Evolutionary conservation across 2,113 vertebrate genomes (phyloP).

Genomic region (Aepyceros melampus): DNA sequence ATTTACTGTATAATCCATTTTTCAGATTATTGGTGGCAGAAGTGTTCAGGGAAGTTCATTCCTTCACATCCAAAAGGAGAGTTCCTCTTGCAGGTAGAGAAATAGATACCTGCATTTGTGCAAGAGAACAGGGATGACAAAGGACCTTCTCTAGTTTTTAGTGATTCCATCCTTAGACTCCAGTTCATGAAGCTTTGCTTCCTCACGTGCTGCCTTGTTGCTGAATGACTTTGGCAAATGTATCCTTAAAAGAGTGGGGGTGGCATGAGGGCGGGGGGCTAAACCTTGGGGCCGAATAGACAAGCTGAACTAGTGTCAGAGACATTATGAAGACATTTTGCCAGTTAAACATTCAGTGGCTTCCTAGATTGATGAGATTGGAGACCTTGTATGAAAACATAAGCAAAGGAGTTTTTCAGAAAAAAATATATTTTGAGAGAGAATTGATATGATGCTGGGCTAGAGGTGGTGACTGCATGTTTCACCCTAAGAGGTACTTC

Average conservation of each 20-base stretch:
- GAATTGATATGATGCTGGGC: background rate
- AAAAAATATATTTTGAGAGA: background rate
- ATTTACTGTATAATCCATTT: slow-evolving; percentile 38
- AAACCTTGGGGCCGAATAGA: background rate
- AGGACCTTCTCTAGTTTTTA: slow-evolving; percentile 54
- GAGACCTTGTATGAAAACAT: slow-evolving; percentile 24
- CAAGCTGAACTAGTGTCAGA: background rate
- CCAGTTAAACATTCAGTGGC: slow-evolving; percentile 32
- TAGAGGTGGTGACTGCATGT: background rate
- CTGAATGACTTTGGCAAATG: slow-evolving; percentile 70
- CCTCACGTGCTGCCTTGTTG: slow-evolving; percentile 58
- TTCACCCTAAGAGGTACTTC: slow-evolving; percentile 23
- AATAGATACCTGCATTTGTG: slow-evolving; percentile 10
- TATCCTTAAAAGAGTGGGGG: background rate
- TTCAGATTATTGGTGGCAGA: background rate
- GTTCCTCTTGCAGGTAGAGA: background rate
- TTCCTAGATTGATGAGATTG: background rate
- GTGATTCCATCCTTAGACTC: slow-evolving; percentile 18
- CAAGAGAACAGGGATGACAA: slow-evolving; percentile 28
- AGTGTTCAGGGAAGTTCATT: background rate
- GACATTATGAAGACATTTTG: background rate
- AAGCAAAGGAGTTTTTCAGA: background rate
- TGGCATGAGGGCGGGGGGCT: background rate
- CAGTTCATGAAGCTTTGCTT: slow-evolving; percentile 62
- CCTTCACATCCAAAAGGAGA: background rate